These are phyloP conservation scores for Drosophila erecta DNA, from an alignment of 1,140 invertebrate genomes.

Conservation along the genomic window DNA sequence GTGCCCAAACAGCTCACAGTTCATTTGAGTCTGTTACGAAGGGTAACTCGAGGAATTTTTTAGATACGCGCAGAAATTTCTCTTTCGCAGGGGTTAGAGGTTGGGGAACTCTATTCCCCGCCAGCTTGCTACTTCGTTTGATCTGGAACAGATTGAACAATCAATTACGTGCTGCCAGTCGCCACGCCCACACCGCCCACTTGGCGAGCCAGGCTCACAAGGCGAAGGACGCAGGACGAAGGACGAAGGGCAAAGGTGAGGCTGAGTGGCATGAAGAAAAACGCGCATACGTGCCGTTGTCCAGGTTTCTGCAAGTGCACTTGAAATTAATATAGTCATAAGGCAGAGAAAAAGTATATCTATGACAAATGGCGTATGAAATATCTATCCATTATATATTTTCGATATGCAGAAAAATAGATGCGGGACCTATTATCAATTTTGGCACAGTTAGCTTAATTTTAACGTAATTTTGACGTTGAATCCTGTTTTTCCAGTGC, in stretches of 20 bases:
- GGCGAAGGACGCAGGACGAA: slow-evolving; percentile 7
- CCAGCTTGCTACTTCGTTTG: slow-evolving; percentile 50
- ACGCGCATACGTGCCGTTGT: slow-evolving; percentile 77
- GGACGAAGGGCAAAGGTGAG: slow-evolving; percentile 35
- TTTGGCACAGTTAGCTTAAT: too few species aligned
- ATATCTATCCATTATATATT: not conserved
- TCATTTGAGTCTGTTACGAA: slow-evolving; percentile 53
- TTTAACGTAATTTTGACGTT: too few species aligned
- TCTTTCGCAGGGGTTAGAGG: slow-evolving; percentile 15
- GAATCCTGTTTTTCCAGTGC: not conserved
- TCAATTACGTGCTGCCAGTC: slow-evolving; percentile 76
- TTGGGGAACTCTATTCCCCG: not conserved
- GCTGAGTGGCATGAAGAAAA: slow-evolving; percentile 57
- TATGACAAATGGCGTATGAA: too few species aligned
- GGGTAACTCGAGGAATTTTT: slow-evolving; percentile 47
- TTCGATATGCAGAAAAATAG: too few species aligned
- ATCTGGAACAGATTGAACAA: slow-evolving; percentile 82
- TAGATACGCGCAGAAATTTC: slow-evolving; percentile 72
- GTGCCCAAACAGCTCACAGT: slow-evolving; percentile 72
- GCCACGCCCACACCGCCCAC: slow-evolving; percentile 53
- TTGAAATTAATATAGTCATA: not conserved
- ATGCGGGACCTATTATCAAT: too few species aligned
- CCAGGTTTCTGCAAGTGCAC: slow-evolving; percentile 48
- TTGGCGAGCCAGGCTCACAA: not conserved
- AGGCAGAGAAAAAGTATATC: not conserved